Percentiles rank a stretch among this genome's conserved stretches.
Evolutionary conservation across 1,140 invertebrate species (phyloP).

Genomic region (Apis cerana): DNA sequence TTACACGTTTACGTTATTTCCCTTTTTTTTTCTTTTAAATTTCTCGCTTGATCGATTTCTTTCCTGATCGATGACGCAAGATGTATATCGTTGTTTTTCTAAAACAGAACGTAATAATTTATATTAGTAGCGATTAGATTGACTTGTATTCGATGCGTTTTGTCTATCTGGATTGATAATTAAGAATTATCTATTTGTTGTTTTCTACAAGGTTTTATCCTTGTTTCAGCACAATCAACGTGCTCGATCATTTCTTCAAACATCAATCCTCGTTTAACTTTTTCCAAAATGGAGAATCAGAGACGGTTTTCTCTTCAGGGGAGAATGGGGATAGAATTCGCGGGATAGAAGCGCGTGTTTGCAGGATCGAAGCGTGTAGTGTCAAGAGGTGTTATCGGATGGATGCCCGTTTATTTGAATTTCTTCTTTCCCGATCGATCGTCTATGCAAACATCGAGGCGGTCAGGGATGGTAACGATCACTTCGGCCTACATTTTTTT

Average conservation of each 20-base stretch:
- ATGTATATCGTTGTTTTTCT: background rate
- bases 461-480: slow-evolving; percentile 58
- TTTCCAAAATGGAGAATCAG: no score
- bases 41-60: background rate
- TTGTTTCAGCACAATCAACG: no score
- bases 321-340: no score
- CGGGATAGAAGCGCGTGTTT: background rate
- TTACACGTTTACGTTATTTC: no score
- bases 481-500: slow-evolving; percentile 56
- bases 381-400: background rate
- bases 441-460: slow-evolving; percentile 53
- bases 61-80: background rate
- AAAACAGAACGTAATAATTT: background rate
- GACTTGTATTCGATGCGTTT: no score
- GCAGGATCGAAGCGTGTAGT: background rate
- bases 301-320: no score
- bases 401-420: slow-evolving; percentile 60
- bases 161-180: no score
- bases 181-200: no score
- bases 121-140: no score
- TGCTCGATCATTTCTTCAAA: no score
- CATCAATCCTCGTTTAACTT: no score
- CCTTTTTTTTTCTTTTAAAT: background rate
- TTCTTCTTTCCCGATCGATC: slow-evolving; percentile 53
- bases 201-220: no score